Evolutionary conservation across 2,113 vertebrate species (phyloP).

Genomic region (Mesoclemmys tuberculata): DNA sequence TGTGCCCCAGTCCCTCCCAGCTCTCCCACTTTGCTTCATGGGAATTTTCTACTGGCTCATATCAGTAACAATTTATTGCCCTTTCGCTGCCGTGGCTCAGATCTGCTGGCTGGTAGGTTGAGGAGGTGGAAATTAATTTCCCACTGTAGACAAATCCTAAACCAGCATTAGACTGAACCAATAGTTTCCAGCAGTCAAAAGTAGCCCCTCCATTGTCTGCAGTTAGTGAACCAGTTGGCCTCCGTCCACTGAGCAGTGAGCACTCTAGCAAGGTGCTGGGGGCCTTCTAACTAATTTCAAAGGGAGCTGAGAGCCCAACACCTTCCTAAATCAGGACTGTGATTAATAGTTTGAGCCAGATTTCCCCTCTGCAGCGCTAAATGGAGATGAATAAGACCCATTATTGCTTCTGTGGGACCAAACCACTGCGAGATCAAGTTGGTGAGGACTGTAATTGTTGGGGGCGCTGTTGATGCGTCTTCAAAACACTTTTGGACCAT

Average conservation of each 20-base stretch:
- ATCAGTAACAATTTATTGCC: background rate
- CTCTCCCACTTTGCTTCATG: background rate
- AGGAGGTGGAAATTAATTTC: background rate
- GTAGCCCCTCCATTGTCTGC: background rate
- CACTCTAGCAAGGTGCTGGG: accelerated
- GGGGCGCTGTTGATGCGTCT: background rate
- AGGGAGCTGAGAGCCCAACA: background rate
- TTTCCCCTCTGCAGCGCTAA: background rate
- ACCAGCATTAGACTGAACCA: background rate
- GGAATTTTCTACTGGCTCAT: background rate
- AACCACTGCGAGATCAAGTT: background rate
- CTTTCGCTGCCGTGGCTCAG: background rate
- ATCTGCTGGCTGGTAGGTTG: background rate
- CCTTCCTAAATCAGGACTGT: accelerated
- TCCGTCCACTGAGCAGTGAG: background rate
- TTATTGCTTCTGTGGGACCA: background rate
- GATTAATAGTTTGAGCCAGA: background rate
- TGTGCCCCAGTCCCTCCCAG: background rate
- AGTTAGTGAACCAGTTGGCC: background rate
- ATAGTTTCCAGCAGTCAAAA: no score
- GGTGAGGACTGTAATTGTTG: background rate
- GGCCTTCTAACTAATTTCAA: accelerated
- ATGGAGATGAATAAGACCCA: background rate
- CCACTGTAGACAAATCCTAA: background rate
- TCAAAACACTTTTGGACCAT: background rate